A percentile compares a stretch with the other conserved stretches of the same genome.
Evolutionary conservation across 2,113 vertebrate genomes (phyloP).

Genomic region (Chaetorhynchus papuensis): DNA sequence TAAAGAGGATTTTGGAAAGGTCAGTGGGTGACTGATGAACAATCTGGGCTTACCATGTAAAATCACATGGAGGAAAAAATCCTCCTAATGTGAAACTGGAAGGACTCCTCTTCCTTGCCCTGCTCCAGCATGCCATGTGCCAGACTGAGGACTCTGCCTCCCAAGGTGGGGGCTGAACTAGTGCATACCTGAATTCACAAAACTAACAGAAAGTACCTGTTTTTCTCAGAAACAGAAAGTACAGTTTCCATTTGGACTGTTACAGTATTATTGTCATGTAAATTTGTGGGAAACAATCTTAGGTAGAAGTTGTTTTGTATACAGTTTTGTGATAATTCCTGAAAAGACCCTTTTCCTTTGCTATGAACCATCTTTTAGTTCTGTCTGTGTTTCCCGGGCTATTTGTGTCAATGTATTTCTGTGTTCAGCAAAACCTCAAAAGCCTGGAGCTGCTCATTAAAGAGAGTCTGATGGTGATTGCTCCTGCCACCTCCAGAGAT

Average conservation of each 20-base stretch:
- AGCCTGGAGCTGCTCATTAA: not conserved
- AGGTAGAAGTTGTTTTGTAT: not conserved
- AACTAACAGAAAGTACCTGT: not conserved
- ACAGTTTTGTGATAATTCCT: not conserved
- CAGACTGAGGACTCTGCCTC: not conserved
- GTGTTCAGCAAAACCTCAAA: not conserved
- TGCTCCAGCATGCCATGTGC: accelerated
- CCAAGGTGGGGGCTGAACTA: not conserved
- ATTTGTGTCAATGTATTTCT: not conserved
- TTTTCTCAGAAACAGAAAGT: not conserved
- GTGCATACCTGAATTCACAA: not conserved
- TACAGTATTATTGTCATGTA: not conserved
- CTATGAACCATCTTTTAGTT: not conserved
- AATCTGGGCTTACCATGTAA: not conserved
- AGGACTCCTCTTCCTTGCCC: not conserved
- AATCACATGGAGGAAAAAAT: not conserved
- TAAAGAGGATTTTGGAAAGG: not conserved
- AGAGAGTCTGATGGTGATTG: not conserved
- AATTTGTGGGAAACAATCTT: not conserved
- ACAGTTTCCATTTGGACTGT: not conserved
- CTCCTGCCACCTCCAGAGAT: not conserved
- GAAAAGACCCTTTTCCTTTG: not conserved
- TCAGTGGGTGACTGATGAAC: not conserved
- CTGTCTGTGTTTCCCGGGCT: not conserved
- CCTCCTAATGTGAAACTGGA: not conserved